A percentile compares a stretch with the other conserved stretches of the same genome.
Evolutionary conservation across 2,888 invertebrate species (phyloP).

Genomic region (Rhogogaster chlorosoma): DNA sequence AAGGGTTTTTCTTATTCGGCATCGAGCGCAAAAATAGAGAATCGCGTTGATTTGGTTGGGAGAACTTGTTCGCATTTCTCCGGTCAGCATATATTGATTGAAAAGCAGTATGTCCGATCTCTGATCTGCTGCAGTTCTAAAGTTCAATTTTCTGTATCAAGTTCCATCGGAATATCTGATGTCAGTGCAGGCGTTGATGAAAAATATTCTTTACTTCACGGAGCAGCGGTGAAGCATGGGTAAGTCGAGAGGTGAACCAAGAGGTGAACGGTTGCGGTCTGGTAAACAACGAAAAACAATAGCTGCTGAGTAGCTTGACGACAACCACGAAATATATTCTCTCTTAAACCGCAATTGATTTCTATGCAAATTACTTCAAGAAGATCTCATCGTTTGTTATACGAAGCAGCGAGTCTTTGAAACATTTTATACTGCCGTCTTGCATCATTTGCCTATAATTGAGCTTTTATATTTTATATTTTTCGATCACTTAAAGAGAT

Average conservation of each 20-base stretch:
- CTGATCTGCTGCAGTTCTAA: constrained; percentile 18
- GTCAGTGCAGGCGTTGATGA: constrained; percentile 3
- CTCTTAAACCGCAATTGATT: neutral
- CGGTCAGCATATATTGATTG: constrained; percentile 23
- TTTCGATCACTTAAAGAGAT: neutral
- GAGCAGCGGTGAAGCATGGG: constrained; percentile 4
- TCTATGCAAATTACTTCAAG: constrained; percentile 19
- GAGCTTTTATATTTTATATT: neutral
- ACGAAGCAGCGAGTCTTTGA: neutral
- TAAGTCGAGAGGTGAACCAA: constrained; percentile 20
- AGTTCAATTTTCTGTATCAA: constrained; percentile 19
- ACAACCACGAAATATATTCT: constrained; percentile 29
- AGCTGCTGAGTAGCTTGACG: neutral
- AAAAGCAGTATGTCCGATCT: neutral
- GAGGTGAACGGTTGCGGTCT: constrained; percentile 39
- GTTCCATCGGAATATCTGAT: constrained; percentile 30
- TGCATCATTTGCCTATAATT: neutral
- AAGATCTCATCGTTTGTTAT: neutral
- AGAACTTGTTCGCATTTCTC: constrained; percentile 17
- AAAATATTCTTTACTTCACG: constrained; percentile 18
- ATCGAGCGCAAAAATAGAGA: neutral
- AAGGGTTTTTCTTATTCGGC: neutral
- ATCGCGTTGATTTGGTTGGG: constrained; percentile 8
- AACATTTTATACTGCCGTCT: neutral
- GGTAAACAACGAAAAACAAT: constrained; percentile 25